Base-by-base conservation (phyloP, 2,888 invertebrate species). In the Palloptera scutellata region DNA sequence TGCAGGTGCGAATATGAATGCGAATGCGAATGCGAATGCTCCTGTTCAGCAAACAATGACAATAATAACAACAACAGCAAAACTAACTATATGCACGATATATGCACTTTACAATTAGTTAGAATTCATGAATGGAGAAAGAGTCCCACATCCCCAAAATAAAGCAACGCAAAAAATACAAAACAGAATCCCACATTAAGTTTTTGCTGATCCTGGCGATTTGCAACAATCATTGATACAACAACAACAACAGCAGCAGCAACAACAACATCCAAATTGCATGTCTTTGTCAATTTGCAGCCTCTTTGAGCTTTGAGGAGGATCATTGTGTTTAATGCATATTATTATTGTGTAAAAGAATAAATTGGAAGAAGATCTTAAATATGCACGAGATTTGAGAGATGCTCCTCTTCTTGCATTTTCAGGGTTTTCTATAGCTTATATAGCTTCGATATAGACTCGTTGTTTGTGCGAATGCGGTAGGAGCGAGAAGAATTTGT, bases 271-370 rank as follows among this genome's bases (percentile, higher is more conserved):
- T n/a, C 54, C 61, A 70, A 72, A 76, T 79, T 77, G 81, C 79
- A 79, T 79, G 79, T 79, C 81, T 80, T 79, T 81, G 79, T 79
- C 81, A 79, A 79, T 80, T 79, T 80, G 76, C 78, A 75, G 74
- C 76, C 77, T 54, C 77, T 79, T 77, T 74, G 78, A 48, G 48
- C 48, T 48, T 48, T 48, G 48, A 48, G 8, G 9, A 8, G 6
- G 1, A 5, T n/a, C 30, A 30, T 30, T 30, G 30, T 79, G 77
- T 79, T 79, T 79, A 79, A 79, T 77, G 77, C 77, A 77, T 77
- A 79, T 79, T 79, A 79, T 79, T 79, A 77, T 79, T 8, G 42
- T 58, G 19, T 58, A 41, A 52, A 52, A 13, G 19, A 52, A 52
- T 45, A 12, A 1, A 17, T 10, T 17, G 13, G 19, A n/a, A 52